Evolutionary conservation across 2,888 invertebrate genomes (phyloP).

Genomic region (Dasysyrphus tricinctus): DNA sequence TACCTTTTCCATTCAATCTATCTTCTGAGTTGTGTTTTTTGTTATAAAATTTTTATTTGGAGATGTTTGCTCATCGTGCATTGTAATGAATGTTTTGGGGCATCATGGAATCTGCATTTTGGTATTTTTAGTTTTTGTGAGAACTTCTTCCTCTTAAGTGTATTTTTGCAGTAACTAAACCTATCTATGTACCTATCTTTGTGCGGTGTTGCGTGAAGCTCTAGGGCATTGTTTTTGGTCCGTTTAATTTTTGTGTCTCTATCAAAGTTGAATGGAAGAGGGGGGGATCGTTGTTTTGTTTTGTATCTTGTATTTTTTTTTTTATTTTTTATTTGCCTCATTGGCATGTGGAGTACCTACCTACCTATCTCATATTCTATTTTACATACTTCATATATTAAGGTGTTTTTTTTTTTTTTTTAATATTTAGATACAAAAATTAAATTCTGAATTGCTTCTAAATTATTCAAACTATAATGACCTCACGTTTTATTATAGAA

Average conservation of each 20-base stretch:
- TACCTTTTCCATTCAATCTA: neutral
- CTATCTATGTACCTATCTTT: constrained; percentile 10
- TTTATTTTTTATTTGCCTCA: neutral
- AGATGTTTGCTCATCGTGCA: constrained; percentile 73
- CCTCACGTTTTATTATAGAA: constrained; percentile 10
- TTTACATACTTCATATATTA: constrained; percentile 51
- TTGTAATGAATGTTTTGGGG: constrained; percentile 65
- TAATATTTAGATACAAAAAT: neutral
- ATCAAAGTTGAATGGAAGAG: constrained; percentile 35
- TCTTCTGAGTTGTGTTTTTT: constrained; percentile 13
- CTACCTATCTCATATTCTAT: constrained; percentile 25
- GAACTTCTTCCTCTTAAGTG: constrained; percentile 58
- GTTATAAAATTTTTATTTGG: constrained; percentile 56
- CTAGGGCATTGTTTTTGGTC: constrained; percentile 77
- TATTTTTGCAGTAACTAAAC: neutral
- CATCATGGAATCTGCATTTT: constrained; percentile 64
- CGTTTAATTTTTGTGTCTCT: constrained; percentile 77
- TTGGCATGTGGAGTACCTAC: constrained; percentile 13
- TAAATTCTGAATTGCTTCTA: neutral
- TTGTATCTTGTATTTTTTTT: neutral
- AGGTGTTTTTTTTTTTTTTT: neutral
- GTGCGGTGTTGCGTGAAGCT: constrained; percentile 76
- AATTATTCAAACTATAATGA: constrained; percentile 5
- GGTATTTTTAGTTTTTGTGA: constrained; percentile 51
- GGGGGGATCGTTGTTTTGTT: constrained; percentile 32